Conservation (phyloP, 1,140 invertebrate genomes). For the Ditylenchus dipsaci region DNA sequence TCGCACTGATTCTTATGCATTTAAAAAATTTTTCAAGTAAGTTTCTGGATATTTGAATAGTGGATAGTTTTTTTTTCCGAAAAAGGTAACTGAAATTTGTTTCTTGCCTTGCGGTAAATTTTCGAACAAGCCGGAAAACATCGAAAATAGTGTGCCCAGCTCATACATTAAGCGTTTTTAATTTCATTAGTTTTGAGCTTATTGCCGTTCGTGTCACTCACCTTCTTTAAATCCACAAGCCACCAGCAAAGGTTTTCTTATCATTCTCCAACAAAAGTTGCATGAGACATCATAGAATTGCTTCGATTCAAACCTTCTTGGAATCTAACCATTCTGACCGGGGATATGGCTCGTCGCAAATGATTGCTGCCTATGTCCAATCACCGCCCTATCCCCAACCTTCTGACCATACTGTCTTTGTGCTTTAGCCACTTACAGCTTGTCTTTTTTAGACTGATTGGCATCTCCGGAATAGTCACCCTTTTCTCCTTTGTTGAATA, state of each 20-base stretch:
- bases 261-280: slow-evolving; percentile 53
- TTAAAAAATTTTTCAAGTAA: no score
- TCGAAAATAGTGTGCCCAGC: no score
- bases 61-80: no score
- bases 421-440: no score
- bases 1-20: no score
- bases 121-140: no score
- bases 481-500: not conserved
- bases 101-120: no score
- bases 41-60: no score
- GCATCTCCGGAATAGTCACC: slow-evolving; percentile 4
- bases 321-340: slow-evolving; percentile 9
- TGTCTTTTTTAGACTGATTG: not conserved
- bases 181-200: no score
- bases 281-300: slow-evolving; percentile 45
- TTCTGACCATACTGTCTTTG: no score
- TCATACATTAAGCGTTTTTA: no score
- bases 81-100: no score
- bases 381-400: not conserved
- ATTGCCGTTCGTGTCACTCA: slow-evolving; percentile 1
- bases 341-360: not conserved
- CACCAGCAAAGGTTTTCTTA: slow-evolving; percentile 41
- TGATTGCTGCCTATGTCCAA: not conserved
- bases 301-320: not conserved
- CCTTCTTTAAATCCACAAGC: slow-evolving; percentile 27